A percentile compares a stretch with the other conserved stretches of the same genome.
Conservation (phyloP, 2,888 invertebrate genomes). For the Ochropacha duplaris region DNA sequence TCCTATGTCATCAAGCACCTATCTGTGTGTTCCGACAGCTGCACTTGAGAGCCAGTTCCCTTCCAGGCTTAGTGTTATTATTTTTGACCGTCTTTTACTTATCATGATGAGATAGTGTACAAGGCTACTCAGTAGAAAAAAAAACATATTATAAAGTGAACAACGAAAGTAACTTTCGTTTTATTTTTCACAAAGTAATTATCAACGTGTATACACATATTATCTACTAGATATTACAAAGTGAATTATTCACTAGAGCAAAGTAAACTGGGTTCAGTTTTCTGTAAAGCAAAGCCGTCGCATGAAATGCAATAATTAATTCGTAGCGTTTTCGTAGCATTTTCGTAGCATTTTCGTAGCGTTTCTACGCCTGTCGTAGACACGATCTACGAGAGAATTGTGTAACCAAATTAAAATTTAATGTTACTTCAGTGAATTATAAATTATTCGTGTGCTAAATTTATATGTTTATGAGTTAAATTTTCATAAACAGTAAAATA, state of each 20-base stretch:
- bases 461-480: background rate
- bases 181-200: too few species aligned
- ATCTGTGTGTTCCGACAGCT: too few species aligned
- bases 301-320: slow-evolving; percentile 36
- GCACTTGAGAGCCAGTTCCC: too few species aligned
- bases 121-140: too few species aligned
- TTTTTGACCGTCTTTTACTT: too few species aligned
- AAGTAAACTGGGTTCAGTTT: slow-evolving; percentile 21
- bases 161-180: too few species aligned
- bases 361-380: slow-evolving; percentile 37
- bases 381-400: slow-evolving; percentile 25
- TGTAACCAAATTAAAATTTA: slow-evolving; percentile 1
- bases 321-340: slow-evolving; percentile 37
- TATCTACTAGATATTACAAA: background rate
- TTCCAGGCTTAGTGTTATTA: too few species aligned
- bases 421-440: slow-evolving; percentile 17
- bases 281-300: slow-evolving; percentile 22
- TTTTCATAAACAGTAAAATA: background rate
- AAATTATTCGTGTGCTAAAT: background rate
- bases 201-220: too few species aligned
- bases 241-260: slow-evolving; percentile 3
- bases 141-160: too few species aligned
- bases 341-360: slow-evolving; percentile 17
- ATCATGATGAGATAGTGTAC: too few species aligned
- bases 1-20: too few species aligned